Evolutionary conservation across 2,797 vertebrate species (phyloP).

Genomic region (Leptoclinus maculatus): DNA sequence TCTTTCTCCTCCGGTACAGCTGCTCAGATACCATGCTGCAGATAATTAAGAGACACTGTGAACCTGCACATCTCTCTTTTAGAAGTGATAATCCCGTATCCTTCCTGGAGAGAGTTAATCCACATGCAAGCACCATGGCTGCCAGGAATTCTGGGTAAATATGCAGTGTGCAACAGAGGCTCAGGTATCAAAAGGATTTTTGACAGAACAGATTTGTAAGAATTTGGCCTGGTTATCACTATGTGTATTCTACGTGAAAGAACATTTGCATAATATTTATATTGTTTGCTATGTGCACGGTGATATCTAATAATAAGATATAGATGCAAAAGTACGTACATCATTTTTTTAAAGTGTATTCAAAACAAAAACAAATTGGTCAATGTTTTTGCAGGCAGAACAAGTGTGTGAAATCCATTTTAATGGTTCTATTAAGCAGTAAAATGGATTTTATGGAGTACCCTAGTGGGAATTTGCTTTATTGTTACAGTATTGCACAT

Average conservation of each 20-base stretch:
- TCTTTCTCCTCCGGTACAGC: slow-evolving; percentile 28
- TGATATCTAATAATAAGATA: not conserved
- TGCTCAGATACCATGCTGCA: slow-evolving; percentile 28
- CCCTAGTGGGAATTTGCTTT: not conserved
- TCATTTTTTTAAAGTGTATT: not conserved
- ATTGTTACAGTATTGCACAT: not conserved
- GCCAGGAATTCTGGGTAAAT: slow-evolving; percentile 75
- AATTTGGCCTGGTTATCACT: not conserved
- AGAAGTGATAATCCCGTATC: slow-evolving; percentile 51
- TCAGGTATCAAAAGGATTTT: slow-evolving; percentile 21
- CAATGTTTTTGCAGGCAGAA: not conserved
- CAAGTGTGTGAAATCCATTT: not conserved
- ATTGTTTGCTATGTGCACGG: not conserved
- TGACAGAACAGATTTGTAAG: slow-evolving; percentile 4
- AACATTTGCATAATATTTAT: not conserved
- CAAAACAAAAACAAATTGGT: not conserved
- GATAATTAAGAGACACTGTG: slow-evolving; percentile 28
- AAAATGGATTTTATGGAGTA: not conserved
- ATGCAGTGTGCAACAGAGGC: slow-evolving; percentile 42
- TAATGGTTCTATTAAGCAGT: slow-evolving; percentile 2
- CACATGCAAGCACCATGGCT: slow-evolving; percentile 72
- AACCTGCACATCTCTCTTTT: slow-evolving; percentile 42
- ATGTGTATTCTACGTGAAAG: not conserved
- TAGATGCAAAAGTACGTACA: not conserved
- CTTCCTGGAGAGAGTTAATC: slow-evolving; percentile 66